Conservation (phyloP, 2,888 invertebrate genomes). For the Hyposoter dolosus region DNA sequence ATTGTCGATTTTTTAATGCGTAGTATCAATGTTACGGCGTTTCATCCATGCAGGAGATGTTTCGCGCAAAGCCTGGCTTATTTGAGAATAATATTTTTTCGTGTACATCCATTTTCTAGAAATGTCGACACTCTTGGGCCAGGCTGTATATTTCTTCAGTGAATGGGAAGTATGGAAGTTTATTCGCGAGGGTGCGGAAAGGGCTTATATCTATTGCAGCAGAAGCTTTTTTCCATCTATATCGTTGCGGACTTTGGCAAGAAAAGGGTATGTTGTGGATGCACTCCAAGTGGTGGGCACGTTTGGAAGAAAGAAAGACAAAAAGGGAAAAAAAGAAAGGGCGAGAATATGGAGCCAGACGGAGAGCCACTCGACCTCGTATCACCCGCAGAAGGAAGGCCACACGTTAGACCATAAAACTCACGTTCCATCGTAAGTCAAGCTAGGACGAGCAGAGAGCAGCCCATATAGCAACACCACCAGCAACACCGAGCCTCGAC, state of each 20-base stretch:
- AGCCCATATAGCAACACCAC: constrained; percentile 1
- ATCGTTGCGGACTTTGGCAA: constrained; percentile 49
- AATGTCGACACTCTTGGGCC: constrained; percentile 16
- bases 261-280: constrained; percentile 34
- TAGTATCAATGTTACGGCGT: too few species aligned
- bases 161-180: constrained; percentile 28
- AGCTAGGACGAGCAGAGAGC: constrained; percentile 50
- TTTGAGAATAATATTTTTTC: neutral
- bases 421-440: constrained; percentile 69
- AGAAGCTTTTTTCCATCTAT: constrained; percentile 23
- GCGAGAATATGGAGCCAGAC: constrained; percentile 35
- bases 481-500: constrained; percentile 3
- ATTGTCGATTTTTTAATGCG: too few species aligned
- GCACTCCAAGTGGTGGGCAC: constrained; percentile 37
- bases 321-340: constrained; percentile 24
- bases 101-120: neutral
- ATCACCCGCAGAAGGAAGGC: constrained; percentile 49
- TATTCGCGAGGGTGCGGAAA: constrained; percentile 18
- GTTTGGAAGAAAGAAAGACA: constrained; percentile 9
- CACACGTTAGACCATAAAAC: constrained; percentile 66
- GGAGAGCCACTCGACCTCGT: constrained; percentile 64
- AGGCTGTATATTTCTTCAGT: constrained; percentile 27
- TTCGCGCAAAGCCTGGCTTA: too few species aligned
- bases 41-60: too few species aligned
- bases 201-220: constrained; percentile 32